A percentile compares a stretch with the other conserved stretches of the same genome.
These are phyloP conservation scores for Bradynema listronoti DNA, from an alignment of 1,140 invertebrate species.

Conservation along the genomic window DNA sequence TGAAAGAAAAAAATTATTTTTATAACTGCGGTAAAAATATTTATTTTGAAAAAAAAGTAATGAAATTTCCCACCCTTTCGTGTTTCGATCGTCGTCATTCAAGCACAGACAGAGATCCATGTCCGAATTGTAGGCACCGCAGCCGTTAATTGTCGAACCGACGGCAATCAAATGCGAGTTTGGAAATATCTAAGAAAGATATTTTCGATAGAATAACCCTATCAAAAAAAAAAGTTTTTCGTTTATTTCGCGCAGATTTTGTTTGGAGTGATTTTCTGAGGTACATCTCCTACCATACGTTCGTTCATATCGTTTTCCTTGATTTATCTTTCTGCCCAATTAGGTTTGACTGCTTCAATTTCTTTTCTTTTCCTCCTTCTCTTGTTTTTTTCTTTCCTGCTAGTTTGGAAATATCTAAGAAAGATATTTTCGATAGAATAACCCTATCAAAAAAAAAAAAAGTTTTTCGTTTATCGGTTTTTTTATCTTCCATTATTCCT, in stretches of 20 bases:
- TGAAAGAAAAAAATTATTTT: slow-evolving; percentile 15
- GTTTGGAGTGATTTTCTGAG: not conserved
- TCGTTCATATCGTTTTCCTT: not conserved
- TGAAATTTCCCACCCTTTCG: slow-evolving; percentile 16
- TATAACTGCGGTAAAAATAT: not conserved
- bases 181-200: slow-evolving; percentile 22
- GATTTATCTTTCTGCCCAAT: not conserved
- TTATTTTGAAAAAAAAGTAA: slow-evolving; percentile 12
- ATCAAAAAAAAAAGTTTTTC: slow-evolving; percentile 3
- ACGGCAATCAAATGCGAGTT: slow-evolving; percentile 29
- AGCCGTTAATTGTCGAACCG: slow-evolving; percentile 45
- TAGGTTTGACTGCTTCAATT: no score
- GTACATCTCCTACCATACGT: not conserved
- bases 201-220: not conserved
- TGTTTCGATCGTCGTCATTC: not conserved
- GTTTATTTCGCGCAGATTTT: not conserved
- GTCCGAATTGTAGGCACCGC: slow-evolving; percentile 45
- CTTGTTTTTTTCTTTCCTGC: no score
- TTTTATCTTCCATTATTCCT: no score
- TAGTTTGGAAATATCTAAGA: slow-evolving; percentile 22
- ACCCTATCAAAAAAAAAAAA: slow-evolving; percentile 4
- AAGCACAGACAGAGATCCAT: slow-evolving; percentile 41
- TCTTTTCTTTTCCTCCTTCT: no score
- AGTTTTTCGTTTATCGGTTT: not conserved
- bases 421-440: not conserved